Evolutionary conservation across 2,113 vertebrate species (phyloP), one percentile per base, ranked within the genome.

Genomic region (Terrapene triunguis): DNA sequence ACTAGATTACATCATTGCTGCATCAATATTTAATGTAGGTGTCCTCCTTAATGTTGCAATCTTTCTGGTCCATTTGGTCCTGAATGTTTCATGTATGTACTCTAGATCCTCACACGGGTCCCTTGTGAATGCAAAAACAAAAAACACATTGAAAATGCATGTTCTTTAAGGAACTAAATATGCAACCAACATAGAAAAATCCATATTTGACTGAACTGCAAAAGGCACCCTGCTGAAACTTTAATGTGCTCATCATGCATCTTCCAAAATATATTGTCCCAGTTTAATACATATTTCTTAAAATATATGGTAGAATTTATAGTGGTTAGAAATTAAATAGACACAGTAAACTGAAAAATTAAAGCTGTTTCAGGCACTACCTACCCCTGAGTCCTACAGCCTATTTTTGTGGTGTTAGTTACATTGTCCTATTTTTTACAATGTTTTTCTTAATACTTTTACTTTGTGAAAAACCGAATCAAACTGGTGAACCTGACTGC

Each of bases 11-110:
- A 95, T 97, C 95, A 91, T 89, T 86, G n/a, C 16, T 90, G n/a
- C 47, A 92, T 97, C 96, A 97, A 96, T 98, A 95, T 97, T 97
- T 98, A 97, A 98, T 97, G 93, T 90, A 96, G 90, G 69, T 95
- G 82, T 98, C 96, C 53, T 98, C 55, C 62, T 97, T 91, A 95
- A 95, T 92, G 69, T 88, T 98, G 95, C 94, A 96, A 84, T 97
- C 88, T 97, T 98, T 95, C 94, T 93, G 92, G 81, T 95, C 92
- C 93, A 94, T 98, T 98, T 97, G 90, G 88, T 97, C 81, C 62
- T 97, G 95, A 98, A 96, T 95, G 94, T 96, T 97, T 97, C 96
- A 95, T 92, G 80, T 91, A 96, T 57, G 89, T 98, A 88, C 95
- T 97, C 86, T 87, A 97, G 94, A 94, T 59, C 38, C 50, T 95